A percentile compares a stretch with the other conserved stretches of the same genome.
Evolutionary conservation across 2,113 vertebrate genomes (phyloP).

Genomic region (Stercorarius parasiticus): DNA sequence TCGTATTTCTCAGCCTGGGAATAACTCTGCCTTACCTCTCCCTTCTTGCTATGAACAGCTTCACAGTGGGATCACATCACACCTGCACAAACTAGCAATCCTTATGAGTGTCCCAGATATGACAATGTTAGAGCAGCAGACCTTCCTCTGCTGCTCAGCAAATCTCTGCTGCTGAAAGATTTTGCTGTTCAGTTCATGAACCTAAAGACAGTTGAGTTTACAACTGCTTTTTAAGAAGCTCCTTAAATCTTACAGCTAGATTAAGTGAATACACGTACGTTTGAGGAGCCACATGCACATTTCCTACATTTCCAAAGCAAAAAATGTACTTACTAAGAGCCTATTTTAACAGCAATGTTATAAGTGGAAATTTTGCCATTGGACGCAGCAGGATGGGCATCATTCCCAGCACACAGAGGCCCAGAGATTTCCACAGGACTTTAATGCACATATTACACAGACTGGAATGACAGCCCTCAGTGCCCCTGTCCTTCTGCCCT

Average conservation of each 20-base stretch:
- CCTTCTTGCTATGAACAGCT: not conserved
- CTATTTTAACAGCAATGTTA: not conserved
- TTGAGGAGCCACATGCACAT: not conserved
- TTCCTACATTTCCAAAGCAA: not conserved
- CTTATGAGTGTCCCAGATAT: not conserved
- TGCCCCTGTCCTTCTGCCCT: not conserved
- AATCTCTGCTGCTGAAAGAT: not conserved
- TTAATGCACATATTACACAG: not conserved
- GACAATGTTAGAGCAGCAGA: not conserved
- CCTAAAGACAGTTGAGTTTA: not conserved
- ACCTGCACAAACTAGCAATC: not conserved
- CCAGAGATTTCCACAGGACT: not conserved
- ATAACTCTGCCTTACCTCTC: not conserved
- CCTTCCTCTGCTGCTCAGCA: not conserved
- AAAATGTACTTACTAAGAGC: not conserved
- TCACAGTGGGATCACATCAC: not conserved
- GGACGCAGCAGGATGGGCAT: not conserved
- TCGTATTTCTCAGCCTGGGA: not conserved
- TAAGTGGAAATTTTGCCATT: not conserved
- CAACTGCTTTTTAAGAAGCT: not conserved
- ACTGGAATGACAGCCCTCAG: not conserved
- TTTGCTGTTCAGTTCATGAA: not conserved
- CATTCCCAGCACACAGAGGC: not conserved
- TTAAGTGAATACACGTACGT: not conserved
- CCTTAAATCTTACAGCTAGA: not conserved